A percentile compares a stretch with the other conserved stretches of the same genome.
phyloP scores from a whole-genome alignment of 2,113 vertebrate genomes.

The Antigone vipio region DNA sequence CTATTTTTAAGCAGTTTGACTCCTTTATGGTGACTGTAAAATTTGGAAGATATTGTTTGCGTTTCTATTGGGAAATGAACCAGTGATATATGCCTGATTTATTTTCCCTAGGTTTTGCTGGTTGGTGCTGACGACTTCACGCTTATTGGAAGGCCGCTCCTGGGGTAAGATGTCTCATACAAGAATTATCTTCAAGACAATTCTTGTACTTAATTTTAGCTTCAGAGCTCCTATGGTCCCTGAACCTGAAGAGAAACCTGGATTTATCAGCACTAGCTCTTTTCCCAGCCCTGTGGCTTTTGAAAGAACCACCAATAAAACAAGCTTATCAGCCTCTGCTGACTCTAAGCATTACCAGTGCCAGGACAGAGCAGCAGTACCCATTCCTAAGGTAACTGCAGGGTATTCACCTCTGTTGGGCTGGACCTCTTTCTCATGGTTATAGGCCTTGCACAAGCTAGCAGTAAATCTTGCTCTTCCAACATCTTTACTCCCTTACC shows the following conservation, averaged over 20 bases:
- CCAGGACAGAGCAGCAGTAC: background rate
- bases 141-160: conserved; percentile 81
- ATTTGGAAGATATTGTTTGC: background rate
- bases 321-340: background rate
- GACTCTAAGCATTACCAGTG: background rate
- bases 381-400: background rate
- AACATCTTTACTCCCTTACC: background rate
- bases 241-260: background rate
- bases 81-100: background rate
- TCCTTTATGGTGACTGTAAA: background rate
- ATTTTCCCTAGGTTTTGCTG: conserved; percentile 78
- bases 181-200: background rate
- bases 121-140: conserved; percentile 86
- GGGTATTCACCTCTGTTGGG: background rate
- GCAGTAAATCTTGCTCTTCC: background rate
- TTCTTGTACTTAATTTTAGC: background rate
- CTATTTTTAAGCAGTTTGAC: background rate
- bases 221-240: background rate
- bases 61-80: background rate
- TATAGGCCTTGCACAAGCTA: background rate
- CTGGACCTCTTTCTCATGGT: background rate
- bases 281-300: background rate
- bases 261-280: background rate
- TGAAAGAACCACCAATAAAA: background rate
- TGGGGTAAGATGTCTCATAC: conserved; percentile 73